Evolutionary conservation across 2,888 invertebrate species (phyloP).

Genomic region (Lochmaea capreae): DNA sequence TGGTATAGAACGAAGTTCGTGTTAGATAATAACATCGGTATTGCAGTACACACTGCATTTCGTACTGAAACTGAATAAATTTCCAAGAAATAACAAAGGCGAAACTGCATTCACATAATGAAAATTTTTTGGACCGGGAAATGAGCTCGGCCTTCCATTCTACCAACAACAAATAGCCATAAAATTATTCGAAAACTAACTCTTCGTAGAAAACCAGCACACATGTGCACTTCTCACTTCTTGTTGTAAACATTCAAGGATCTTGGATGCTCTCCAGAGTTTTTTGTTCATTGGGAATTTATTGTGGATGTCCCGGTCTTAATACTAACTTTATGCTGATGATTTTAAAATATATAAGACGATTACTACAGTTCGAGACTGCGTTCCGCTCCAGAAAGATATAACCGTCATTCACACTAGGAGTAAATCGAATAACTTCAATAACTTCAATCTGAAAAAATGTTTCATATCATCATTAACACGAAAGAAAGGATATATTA

Average conservation of each 20-base stretch:
- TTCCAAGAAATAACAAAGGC: slow-evolving; percentile 15
- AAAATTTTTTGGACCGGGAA: slow-evolving; percentile 56
- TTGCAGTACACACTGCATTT: not conserved
- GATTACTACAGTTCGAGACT: too few relatives aligned
- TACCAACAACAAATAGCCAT: slow-evolving; percentile 49
- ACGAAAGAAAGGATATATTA: too few relatives aligned
- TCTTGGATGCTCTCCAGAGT: slow-evolving; percentile 29
- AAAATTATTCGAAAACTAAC: slow-evolving; percentile 47
- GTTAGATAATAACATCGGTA: too few relatives aligned
- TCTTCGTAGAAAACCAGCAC: slow-evolving; percentile 43
- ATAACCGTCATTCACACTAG: too few relatives aligned
- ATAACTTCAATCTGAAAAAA: too few relatives aligned
- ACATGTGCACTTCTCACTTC: slow-evolving; percentile 46
- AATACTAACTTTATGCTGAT: too few relatives aligned
- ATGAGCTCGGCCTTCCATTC: slow-evolving; percentile 54
- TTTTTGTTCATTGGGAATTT: slow-evolving; percentile 31
- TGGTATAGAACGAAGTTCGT: too few relatives aligned
- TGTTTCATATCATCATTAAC: too few relatives aligned
- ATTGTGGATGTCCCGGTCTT: slow-evolving; percentile 11
- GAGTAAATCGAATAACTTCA: too few relatives aligned
- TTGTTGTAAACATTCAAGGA: slow-evolving; percentile 7
- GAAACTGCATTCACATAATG: slow-evolving; percentile 22
- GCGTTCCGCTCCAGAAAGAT: too few relatives aligned
- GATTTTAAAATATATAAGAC: too few relatives aligned
- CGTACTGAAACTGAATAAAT: not conserved